A percentile compares a stretch with the other conserved stretches of the same genome.
Conservation (phyloP, 2,797 vertebrate species). For the Pogonophryne albipinna region DNA sequence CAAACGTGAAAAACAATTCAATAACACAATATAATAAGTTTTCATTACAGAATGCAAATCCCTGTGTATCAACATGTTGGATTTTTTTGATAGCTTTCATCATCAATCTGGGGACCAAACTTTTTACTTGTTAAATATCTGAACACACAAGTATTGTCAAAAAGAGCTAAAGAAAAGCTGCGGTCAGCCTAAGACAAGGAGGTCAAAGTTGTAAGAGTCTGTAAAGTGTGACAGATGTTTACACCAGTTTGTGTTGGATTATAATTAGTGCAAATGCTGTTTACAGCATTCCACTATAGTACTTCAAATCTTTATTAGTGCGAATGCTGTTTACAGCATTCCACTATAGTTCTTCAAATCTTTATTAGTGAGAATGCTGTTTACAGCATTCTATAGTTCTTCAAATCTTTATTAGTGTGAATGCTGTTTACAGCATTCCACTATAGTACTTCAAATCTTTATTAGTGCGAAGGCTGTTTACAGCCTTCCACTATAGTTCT, state of each 20-base stretch:
- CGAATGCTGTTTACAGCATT: too few relatives aligned
- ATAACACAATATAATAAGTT: slow-evolving; percentile 41
- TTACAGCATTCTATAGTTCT: too few relatives aligned
- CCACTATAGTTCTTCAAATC: too few relatives aligned
- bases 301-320: too few relatives aligned
- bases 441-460: too few relatives aligned
- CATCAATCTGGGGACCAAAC: neutral
- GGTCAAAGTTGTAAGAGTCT: slow-evolving; percentile 3
- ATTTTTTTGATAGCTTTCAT: slow-evolving; percentile 24
- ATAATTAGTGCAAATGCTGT: neutral
- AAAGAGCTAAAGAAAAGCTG: slow-evolving; percentile 20
- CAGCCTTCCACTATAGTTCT: too few relatives aligned
- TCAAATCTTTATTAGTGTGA: too few relatives aligned
- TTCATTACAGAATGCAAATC: slow-evolving; percentile 26
- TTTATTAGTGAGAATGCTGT: too few relatives aligned
- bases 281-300: too few relatives aligned
- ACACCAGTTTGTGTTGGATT: neutral
- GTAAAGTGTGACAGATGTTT: neutral
- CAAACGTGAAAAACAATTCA: slow-evolving; percentile 54
- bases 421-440: too few relatives aligned
- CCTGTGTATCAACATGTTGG: slow-evolving; percentile 32
- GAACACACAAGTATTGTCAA: neutral
- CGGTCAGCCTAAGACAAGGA: neutral
- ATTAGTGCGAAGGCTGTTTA: too few relatives aligned
- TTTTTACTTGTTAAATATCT: neutral